These are phyloP conservation scores for Homarus gammarus DNA, from an alignment of 2,888 invertebrate species.

Conservation along the genomic window DNA sequence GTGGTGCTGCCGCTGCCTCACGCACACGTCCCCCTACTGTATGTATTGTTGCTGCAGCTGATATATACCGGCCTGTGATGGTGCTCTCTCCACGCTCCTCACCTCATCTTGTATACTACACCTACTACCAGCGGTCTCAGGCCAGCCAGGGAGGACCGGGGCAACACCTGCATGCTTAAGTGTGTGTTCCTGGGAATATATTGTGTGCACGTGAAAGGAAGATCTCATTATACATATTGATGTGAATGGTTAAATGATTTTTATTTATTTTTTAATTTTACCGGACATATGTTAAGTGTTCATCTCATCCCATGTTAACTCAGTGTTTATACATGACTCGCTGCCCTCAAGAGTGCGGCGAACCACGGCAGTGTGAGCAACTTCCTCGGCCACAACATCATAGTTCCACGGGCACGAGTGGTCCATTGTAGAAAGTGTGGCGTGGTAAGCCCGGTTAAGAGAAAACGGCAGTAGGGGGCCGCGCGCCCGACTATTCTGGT, in stretches of 20 bases:
- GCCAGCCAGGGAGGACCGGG: slow-evolving; percentile 16
- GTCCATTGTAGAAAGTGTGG: slow-evolving; percentile 36
- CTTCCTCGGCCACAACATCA: neutral
- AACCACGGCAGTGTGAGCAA: neutral
- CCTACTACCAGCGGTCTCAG: neutral
- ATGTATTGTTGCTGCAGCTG: slow-evolving; percentile 63
- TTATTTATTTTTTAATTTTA: too few species aligned
- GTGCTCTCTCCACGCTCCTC: slow-evolving; percentile 53
- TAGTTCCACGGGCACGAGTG: neutral
- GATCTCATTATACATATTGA: neutral
- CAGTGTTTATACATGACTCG: neutral
- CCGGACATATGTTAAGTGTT: neutral
- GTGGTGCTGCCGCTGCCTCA: slow-evolving; percentile 15
- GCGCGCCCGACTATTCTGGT: slow-evolving; percentile 61
- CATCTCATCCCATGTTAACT: neutral
- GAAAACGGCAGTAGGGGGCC: slow-evolving; percentile 39
- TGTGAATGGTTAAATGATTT: neutral
- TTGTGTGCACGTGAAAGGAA: neutral
- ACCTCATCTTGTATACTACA: neutral
- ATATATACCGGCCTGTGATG: slow-evolving; percentile 57
- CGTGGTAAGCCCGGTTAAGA: slow-evolving; percentile 20
- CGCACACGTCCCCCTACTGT: slow-evolving; percentile 54
- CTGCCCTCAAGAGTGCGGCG: neutral
- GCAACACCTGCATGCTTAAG: neutral
- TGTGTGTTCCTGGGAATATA: neutral